Evolutionary conservation across 2,113 vertebrate genomes (phyloP), one percentile per base, ranked within the genome.

Genomic region (Gallinago undulata): DNA sequence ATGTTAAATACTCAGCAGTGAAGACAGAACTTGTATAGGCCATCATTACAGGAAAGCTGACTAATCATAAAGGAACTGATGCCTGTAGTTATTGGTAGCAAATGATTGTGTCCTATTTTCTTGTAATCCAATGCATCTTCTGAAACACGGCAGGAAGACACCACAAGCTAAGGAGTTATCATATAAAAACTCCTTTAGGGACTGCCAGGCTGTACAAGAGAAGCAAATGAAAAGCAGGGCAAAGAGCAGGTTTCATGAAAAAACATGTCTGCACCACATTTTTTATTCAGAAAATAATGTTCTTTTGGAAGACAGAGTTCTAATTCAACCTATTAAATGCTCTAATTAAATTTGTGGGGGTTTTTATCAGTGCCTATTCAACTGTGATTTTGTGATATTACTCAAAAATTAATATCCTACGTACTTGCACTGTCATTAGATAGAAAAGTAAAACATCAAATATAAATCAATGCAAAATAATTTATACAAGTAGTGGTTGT

Each of bases 151-250:
- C 41, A 81, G 59, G 57, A 84, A 94, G 85, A 74, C 59, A 69
- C 73, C 79, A 90, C 5, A 89, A 69, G 70, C 55, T 93, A 91
- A 89, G 86, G 19, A 94, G 51, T 7, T 82, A 57, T 23, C 53
- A 73, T 50, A 68, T 43, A 81, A 87, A 76, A 76, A 82, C 12
- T 64, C 88, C 62, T 89, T 56, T 87, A 60, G 73, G 90, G 73
- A 90, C n/a, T 85, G 55, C 72, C 39, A 91, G 59, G 73, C 39
- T 70, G 51, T 70, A 43, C 35, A 93, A 59, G 55, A 68, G 73
- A 91, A 94, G n/a, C 19, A 97, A 84, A 45, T 84, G 47, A 87
- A 92, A 95, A 91, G 62, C 16, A 94, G 84, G 37, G 39, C 8
- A 0, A 62, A 94, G 72, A 86, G 73, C 33, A 77, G 41, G 62